These are phyloP conservation scores for Diuraphis noxia DNA, from an alignment of 1,140 invertebrate species.

Conservation along the genomic window DNA sequence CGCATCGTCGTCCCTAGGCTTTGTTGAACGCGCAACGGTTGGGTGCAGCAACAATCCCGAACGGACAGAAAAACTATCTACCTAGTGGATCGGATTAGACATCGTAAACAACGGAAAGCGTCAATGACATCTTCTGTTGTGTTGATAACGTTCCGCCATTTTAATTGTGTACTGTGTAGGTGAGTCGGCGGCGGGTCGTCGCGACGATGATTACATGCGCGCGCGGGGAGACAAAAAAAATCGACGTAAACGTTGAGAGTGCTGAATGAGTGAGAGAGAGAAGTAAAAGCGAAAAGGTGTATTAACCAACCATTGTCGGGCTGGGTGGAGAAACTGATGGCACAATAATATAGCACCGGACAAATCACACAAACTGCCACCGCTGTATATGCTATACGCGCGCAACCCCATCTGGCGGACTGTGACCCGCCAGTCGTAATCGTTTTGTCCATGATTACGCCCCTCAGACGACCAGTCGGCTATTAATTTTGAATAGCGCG, in stretches of 20 bases:
- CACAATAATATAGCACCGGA: not conserved
- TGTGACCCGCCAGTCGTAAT: not conserved
- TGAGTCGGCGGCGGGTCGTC: conserved; percentile 42
- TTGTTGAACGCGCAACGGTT: not conserved
- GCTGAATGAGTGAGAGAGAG: not conserved
- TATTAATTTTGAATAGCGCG: not conserved
- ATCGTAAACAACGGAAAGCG: conserved; percentile 49
- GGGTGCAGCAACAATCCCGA: not conserved
- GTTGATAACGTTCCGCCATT: conserved; percentile 54
- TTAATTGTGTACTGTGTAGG: conserved; percentile 54
- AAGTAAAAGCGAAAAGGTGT: conserved; percentile 7
- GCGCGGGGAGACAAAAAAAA: not conserved
- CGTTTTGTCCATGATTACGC: not conserved
- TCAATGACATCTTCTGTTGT: conserved; percentile 53
- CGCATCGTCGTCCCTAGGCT: not conserved
- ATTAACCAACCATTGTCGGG: not conserved
- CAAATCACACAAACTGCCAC: not conserved
- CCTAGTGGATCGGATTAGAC: not conserved
- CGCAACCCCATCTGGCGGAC: not conserved
- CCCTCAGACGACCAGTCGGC: no score
- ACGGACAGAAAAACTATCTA: not conserved
- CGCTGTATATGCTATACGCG: not conserved
- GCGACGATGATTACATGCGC: conserved; percentile 42
- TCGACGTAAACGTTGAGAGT: not conserved
- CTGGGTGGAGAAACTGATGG: not conserved